Evolutionary conservation across 2,888 invertebrate species (phyloP).

Genomic region (Polylopha cassiicola): DNA sequence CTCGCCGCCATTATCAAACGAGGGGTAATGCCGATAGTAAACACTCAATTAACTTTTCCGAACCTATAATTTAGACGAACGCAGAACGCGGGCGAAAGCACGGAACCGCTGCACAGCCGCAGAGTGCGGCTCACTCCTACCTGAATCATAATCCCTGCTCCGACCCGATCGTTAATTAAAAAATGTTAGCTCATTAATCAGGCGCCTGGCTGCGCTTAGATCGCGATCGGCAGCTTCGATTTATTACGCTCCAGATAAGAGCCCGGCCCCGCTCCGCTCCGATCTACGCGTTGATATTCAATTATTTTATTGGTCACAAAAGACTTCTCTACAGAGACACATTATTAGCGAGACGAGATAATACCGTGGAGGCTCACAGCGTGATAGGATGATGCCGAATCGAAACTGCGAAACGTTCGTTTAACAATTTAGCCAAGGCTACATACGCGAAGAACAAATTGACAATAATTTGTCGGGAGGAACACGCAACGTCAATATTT

Average conservation of each 20-base stretch:
- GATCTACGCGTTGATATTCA: constrained; percentile 37
- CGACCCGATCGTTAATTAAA: constrained; percentile 54
- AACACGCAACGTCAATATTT: constrained; percentile 35
- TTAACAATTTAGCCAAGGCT: constrained; percentile 30
- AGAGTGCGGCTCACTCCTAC: constrained; percentile 30
- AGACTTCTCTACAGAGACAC: constrained; percentile 38
- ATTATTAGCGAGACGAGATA: constrained; percentile 32
- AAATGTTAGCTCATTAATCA: constrained; percentile 59
- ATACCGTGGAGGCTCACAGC: constrained; percentile 21
- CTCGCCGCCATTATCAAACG: constrained; percentile 42
- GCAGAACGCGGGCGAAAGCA: constrained; percentile 42
- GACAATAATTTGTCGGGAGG: constrained; percentile 32
- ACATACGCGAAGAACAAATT: constrained; percentile 29
- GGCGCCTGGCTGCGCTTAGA: constrained; percentile 40
- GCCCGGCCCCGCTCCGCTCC: constrained; percentile 32
- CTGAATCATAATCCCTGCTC: constrained; percentile 40
- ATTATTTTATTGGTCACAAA: constrained; percentile 43
- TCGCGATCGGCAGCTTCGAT: constrained; percentile 50
- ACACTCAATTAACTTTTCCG: constrained; percentile 54
- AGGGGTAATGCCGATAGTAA: constrained; percentile 47
- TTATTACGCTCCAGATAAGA: constrained; percentile 59
- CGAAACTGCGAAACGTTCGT: constrained; percentile 25
- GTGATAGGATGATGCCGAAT: constrained; percentile 28
- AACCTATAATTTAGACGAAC: constrained; percentile 48
- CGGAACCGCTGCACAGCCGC: neutral